A percentile compares a stretch with the other conserved stretches of the same genome.
Conservation (phyloP, 2,797 vertebrate species). For the Capromys pilorides region DNA sequence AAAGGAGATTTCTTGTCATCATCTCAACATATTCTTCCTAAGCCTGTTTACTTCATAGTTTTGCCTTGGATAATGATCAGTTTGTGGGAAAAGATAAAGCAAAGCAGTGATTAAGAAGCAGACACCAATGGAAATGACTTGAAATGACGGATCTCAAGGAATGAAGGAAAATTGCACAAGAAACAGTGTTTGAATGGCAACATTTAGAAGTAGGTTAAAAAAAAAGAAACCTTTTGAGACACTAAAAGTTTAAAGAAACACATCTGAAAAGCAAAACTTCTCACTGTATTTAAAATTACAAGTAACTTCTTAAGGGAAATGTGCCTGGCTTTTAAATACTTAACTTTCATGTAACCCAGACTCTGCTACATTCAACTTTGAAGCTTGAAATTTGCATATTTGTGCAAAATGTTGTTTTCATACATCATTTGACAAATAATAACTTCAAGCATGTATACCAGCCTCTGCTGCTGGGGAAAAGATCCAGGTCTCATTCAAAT, state of each 20-base stretch:
- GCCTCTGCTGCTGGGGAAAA: not conserved
- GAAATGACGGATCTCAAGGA: not conserved
- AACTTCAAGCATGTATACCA: not conserved
- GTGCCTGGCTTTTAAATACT: not conserved
- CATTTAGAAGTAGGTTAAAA: not conserved
- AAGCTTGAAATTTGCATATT: constrained; percentile 29
- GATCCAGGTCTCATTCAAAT: not conserved
- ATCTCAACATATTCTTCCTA: constrained; percentile 12
- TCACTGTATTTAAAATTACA: constrained; percentile 24
- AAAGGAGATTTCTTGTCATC: not conserved
- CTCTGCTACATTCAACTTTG: constrained; percentile 20
- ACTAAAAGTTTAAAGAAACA: not conserved
- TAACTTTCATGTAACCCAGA: constrained; percentile 38
- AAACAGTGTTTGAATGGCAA: not conserved
- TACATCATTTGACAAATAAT: constrained; percentile 34
- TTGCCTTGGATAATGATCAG: not conserved
- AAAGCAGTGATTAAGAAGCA: not conserved
- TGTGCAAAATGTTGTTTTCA: constrained; percentile 50
- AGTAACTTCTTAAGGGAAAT: not conserved
- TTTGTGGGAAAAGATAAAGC: not conserved
- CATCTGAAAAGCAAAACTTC: not conserved
- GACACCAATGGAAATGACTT: not conserved
- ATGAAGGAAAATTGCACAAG: not conserved
- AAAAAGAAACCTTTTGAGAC: not conserved
- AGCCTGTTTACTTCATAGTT: not conserved